Evolutionary conservation across 2,113 vertebrate species (phyloP), one percentile per base, ranked within the genome.

Genomic region (Thamnaconus septentrionalis): DNA sequence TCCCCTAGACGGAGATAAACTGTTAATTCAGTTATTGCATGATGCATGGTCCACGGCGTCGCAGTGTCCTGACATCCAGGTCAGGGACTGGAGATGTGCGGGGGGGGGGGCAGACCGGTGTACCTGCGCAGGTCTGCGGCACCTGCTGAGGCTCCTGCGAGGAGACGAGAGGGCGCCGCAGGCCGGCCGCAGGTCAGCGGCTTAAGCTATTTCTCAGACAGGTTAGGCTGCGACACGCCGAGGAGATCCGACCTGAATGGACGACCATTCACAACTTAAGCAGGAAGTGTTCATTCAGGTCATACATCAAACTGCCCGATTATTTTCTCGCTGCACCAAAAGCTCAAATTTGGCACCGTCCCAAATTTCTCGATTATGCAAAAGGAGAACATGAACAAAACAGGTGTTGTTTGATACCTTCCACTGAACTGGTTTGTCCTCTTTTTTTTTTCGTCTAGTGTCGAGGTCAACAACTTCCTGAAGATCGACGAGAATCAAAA

Each of bases 401-500:
- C 18, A 31, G 18, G 18, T 31, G 18, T 31, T 31, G 18, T 31
- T 31, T 31, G 18, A 31, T 31, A 31, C 18, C 18, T 31, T 31
- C 18, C 18, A 31, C 18, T 31, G 18, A 31, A 31, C 18, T 31
- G 18, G 18, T 31, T 31, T 31, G 18, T 31, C 18, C 18, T 31
- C 18, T 31, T 31, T 63, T 12, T 56, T 74, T 45, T 56, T 63
- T 43, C 31, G 56, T 50, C 40, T 72, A 93, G 92, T 51, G 83
- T 88, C 4, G 90, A 91, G n/a, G 90, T 92, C 0, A 89, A 82
- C 48, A 86, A 82, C 62, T 92, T 93, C 82, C 77, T 91, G 67
- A 92, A 91, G 82, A 90, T 91, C 3, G 90, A 92, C 47, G 86
- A 91, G 73, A 93, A 92, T 65, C 87, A 91, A 48, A 90, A 92